Base-by-base conservation (phyloP, 2,797 vertebrate genomes). In the Coreius guichenoti region DNA sequence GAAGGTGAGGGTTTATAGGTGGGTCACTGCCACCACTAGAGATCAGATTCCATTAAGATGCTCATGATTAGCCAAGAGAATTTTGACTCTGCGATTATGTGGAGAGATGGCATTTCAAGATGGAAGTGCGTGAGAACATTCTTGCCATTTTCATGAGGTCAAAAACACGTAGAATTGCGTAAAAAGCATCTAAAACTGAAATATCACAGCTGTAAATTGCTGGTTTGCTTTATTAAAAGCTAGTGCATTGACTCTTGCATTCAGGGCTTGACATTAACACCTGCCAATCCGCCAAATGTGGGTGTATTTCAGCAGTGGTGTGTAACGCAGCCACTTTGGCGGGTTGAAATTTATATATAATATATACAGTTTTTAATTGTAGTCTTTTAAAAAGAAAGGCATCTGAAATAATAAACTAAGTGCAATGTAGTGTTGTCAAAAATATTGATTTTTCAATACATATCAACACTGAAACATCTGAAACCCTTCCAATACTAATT, bases 71-170 rank as follows among this genome's bases (percentile, higher is more conserved):
- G 51, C 76, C 47, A 31, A 75, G 23, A 83, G 6, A 11, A 16
- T 54, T 86, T 83, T 87, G 26, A 88, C 56, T 74, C 80, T 31
- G 76, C 8, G 19, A 79, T 33, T 36, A 49, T 47, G 63, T 77
- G 73, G 78, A 49, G 61, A 74, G 80, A 58, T 82, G 82, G 47
- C 54, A 87, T 87, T 85, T 88, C 74, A 80, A 76, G 9, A 79
- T 56, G 16, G 7, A 31, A 65, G 51, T 54, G 51, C 3, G 3
- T 9, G 0, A 54, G 14, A 65, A 65, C 29, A 65, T 65, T 54
- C 26, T 54, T 76, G 51, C 7, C 31, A 76, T 56, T 76, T 39
- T 16, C 21, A 16, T 9, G 7, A 76, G 31, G 49, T 56, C 49
- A 76, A 54, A 75, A 54, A 36, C 14, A n/a, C 16, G 5, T 54